Base-by-base conservation (phyloP, 2,888 invertebrate genomes). In the Meloe dianella region DNA sequence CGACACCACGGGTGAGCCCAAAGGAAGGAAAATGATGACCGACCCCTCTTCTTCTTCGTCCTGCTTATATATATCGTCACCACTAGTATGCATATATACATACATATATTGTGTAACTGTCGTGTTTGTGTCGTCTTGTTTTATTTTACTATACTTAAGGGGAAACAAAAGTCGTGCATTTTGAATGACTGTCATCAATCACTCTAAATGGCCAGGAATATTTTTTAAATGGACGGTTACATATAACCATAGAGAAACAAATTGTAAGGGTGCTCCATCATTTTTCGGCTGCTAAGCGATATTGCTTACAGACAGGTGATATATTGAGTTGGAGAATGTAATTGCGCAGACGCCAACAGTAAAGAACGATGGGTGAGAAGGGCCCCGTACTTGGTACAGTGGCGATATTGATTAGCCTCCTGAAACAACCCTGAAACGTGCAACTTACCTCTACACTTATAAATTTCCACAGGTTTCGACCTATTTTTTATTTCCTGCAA, bases 141-240 rank as follows among this genome's bases (percentile, higher is more conserved):
- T 38, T 35, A 8, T 24, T 22, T 60, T 60, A 20, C 24, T 41
- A 38, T 41, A 41, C 65, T 64, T 70, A 64, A 62, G 64, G 73
- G 75, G 73, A 75, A 76, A 76, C 75, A 74, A 77, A 76, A 76
- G 74, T 75, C 75, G 70, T 73, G 75, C 76, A 75, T 75, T 76
- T 71, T 68, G 73, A 76, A 73, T 72, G 71, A 66, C 70, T 66
- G 67, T 71, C 77, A 77, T 77, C 77, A 75, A 77, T 77, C 77
- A 76, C 71, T 69, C 68, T 74, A 75, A 75, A 76, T 73, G 74
- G 72, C 71, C 68, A 71, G 60, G 69, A 71, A 73, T 71, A 73
- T 72, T 74, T 74, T 51, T 75, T 73, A 71, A 73, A 74, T 72
- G 73, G 73, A 72, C 72, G 72, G 73, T 70, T 75, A 71, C 73